Evolutionary conservation across 2,888 invertebrate species (phyloP).

Genomic region (Abrostola triplasia): DNA sequence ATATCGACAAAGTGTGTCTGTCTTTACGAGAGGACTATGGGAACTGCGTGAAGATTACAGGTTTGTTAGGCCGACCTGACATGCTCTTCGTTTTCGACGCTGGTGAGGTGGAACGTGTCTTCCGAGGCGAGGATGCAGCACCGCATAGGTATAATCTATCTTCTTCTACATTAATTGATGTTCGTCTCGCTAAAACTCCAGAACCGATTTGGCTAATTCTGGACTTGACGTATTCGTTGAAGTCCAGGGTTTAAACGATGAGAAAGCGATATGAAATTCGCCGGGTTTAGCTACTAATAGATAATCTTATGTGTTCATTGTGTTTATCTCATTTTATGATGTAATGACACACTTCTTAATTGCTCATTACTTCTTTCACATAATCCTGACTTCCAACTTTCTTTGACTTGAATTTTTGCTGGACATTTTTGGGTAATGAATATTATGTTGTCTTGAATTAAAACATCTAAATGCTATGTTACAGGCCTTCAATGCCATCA

Average conservation of each 20-base stretch:
- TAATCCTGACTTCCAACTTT: neutral
- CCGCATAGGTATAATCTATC: slow-evolving; percentile 90
- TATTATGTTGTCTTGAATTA: too few species aligned
- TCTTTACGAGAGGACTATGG: slow-evolving; percentile 89
- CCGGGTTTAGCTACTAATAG: too few species aligned
- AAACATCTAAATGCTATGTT: slow-evolving; percentile 28
- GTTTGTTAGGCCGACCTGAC: slow-evolving; percentile 91
- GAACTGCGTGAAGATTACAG: slow-evolving; percentile 90
- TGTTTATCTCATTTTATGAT: neutral
- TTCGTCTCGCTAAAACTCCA: too few species aligned
- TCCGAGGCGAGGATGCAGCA: slow-evolving; percentile 90
- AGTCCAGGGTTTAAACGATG: too few species aligned
- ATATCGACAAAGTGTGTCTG: slow-evolving; percentile 90
- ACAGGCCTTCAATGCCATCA: slow-evolving; percentile 92
- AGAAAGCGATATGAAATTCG: too few species aligned
- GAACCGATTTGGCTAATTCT: too few species aligned
- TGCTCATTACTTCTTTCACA: neutral
- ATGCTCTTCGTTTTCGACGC: slow-evolving; percentile 93
- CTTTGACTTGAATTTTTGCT: too few species aligned
- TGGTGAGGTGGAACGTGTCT: slow-evolving; percentile 91
- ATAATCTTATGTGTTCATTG: too few species aligned
- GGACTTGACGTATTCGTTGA: too few species aligned
- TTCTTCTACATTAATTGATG: too few species aligned
- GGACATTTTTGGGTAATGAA: too few species aligned
- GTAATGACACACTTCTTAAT: neutral